These are phyloP conservation scores for Tiphia femorata DNA, from an alignment of 2,888 invertebrate genomes.

Conservation along the genomic window DNA sequence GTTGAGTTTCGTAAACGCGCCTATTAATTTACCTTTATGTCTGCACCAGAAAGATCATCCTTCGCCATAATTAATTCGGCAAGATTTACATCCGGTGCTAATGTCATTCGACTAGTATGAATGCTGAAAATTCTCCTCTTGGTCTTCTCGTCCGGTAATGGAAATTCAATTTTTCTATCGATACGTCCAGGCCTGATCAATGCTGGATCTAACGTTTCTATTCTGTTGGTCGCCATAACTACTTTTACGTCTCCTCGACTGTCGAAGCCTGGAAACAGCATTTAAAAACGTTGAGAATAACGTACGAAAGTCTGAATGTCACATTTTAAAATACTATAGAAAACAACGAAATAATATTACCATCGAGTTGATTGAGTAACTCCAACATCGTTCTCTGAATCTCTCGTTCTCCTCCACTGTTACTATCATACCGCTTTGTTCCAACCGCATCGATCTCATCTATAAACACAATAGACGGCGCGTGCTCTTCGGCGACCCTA, in stretches of 20 bases:
- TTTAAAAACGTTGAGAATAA: constrained; percentile 2
- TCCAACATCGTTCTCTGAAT: constrained; percentile 99
- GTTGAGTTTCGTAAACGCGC: no score
- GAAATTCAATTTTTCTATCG: constrained; percentile 99
- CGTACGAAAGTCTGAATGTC: constrained; percentile 5
- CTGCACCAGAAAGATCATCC: constrained; percentile 98
- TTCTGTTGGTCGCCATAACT: constrained; percentile 97
- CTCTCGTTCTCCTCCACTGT: constrained; percentile 99
- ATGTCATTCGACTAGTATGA: constrained; percentile 99
- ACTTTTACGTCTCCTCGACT: constrained; percentile 75
- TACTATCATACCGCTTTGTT: constrained; percentile 98
- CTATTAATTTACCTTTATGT: constrained; percentile 84
- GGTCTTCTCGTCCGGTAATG: constrained; percentile 98
- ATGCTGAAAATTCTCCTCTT: constrained; percentile 97
- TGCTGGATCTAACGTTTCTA: constrained; percentile 98
- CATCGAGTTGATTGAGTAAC: constrained; percentile 97
- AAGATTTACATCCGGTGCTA: constrained; percentile 96
- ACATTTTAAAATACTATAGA: constrained; percentile 70
- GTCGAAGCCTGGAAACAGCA: constrained; percentile 63
- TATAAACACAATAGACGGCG: constrained; percentile 99
- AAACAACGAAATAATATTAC: constrained; percentile 70
- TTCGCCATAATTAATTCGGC: constrained; percentile 99
- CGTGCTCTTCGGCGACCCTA: constrained; percentile 99
- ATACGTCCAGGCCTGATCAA: constrained; percentile 98
- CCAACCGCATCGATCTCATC: constrained; percentile 99